phyloP scores from a whole-genome alignment of 2,113 vertebrate species.

The Protobothrops mucrosquamatus region DNA sequence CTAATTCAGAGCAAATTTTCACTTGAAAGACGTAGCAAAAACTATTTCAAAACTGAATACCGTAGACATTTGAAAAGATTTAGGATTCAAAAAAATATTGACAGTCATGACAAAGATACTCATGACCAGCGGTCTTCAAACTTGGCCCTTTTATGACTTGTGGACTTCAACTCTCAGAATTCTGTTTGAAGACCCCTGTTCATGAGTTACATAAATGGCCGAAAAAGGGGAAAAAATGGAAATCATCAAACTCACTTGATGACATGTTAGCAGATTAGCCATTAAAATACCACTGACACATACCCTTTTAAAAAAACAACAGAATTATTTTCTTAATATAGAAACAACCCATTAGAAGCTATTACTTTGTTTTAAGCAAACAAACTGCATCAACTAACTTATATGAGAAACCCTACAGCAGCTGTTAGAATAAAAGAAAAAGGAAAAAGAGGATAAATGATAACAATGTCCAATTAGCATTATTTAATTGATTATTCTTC shows the following conservation, averaged over 20 bases:
- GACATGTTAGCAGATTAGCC: constrained; percentile 22
- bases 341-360: constrained; percentile 7
- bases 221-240: background rate
- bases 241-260: constrained; percentile 35
- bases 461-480: constrained; percentile 38
- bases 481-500: constrained; percentile 28
- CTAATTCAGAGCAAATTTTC: background rate
- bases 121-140: background rate
- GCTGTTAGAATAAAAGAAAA: constrained; percentile 20
- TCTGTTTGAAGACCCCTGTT: no score
- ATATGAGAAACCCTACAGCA: constrained; percentile 45
- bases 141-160: no score
- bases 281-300: constrained; percentile 22
- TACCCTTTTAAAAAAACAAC: background rate
- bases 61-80: background rate
- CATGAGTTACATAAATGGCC: constrained; percentile 6
- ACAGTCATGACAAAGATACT: background rate
- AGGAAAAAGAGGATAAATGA: constrained; percentile 22
- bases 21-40: background rate
- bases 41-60: background rate
- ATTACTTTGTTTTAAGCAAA: background rate
- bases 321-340: constrained; percentile 13
- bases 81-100: background rate
- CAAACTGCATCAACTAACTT: constrained; percentile 15
- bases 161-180: no score